A percentile compares a stretch with the other conserved stretches of the same genome.
Conservation (phyloP, 2,113 vertebrate genomes). For the Oncorhynchus clarkii region DNA sequence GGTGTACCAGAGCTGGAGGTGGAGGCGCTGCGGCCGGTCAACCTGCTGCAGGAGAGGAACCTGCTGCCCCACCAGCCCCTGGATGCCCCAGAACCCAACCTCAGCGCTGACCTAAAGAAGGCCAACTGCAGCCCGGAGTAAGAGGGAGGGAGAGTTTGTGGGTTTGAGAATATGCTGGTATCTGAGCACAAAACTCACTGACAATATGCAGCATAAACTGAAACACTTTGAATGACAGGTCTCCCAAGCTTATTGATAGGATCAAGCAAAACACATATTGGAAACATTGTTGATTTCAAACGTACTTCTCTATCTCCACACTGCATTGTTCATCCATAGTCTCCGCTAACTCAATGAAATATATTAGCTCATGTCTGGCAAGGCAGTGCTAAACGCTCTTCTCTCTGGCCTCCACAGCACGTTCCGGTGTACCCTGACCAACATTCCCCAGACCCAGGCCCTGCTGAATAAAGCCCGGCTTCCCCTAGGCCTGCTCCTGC, state of each 20-base stretch:
- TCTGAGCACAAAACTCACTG: background rate
- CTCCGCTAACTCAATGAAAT: too few species aligned
- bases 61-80: constrained; percentile 81
- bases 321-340: too few species aligned
- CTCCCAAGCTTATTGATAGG: too few species aligned
- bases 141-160: constrained; percentile 38
- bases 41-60: constrained; percentile 89
- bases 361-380: too few species aligned
- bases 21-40: constrained; percentile 85
- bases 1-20: constrained; percentile 87
- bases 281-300: too few species aligned
- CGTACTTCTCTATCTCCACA: too few species aligned
- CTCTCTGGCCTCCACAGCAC: constrained; percentile 72
- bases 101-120: constrained; percentile 88
- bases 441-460: constrained; percentile 92
- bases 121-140: constrained; percentile 96
- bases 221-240: too few species aligned
- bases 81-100: constrained; percentile 85
- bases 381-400: background rate
- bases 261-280: too few species aligned
- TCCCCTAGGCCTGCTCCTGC: constrained; percentile 90
- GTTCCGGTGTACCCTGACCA: constrained; percentile 91
- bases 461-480: constrained; percentile 95
- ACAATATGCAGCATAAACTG: background rate
- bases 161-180: background rate